Base-by-base conservation (phyloP, 2,888 invertebrate species). In the Drosophila pegasa region DNA sequence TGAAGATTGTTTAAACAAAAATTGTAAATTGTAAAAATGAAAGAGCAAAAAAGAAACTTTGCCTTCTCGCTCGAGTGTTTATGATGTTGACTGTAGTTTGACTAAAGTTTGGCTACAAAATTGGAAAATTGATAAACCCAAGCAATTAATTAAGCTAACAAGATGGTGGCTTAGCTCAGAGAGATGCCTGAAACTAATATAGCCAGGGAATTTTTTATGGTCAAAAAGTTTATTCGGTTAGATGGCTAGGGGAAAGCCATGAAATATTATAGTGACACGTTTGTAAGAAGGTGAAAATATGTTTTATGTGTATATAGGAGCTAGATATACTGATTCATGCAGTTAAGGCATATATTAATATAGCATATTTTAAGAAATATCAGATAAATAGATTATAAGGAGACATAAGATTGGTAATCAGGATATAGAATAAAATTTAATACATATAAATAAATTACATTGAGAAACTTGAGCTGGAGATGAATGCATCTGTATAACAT, bases 1-100 rank as follows among this genome's bases (percentile, higher is more conserved):
- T 41, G 22, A 56, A 62, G 47, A 71, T 63, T 59, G 41, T 38
- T 41, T 29, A 41, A 40, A 33, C 38, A 41, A 27, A 55, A 43
- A 40, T 41, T 25, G 50, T 51, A 33, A 50, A 27, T 43, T 43
- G 25, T 43, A 43, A 47, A 47, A 47, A 31, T 31, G 20, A 5
- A 47, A 25, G 51, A 16, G 35, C 4, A 35, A 14, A 8, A 8
- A 51, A 18, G 43, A 9, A 38, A 40, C 50, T 48, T 54, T 38
- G 20, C 18, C 18, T 6, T 35, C 16, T 16, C 18, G 29, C 38
- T 14, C 20, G 22, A 16, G 25, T 58, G 41, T 41, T 25, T 41
- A 59, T 41, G 43, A 43, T 41, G 25, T 52, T 25, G 33, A 41
- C 43, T 55, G 25, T 2, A 43, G 55, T 25, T 43, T 52, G 12